Evolutionary conservation across 2,797 vertebrate genomes (phyloP), one percentile per base, ranked within the genome.

Genomic region (Cirrhinus mrigala): DNA sequence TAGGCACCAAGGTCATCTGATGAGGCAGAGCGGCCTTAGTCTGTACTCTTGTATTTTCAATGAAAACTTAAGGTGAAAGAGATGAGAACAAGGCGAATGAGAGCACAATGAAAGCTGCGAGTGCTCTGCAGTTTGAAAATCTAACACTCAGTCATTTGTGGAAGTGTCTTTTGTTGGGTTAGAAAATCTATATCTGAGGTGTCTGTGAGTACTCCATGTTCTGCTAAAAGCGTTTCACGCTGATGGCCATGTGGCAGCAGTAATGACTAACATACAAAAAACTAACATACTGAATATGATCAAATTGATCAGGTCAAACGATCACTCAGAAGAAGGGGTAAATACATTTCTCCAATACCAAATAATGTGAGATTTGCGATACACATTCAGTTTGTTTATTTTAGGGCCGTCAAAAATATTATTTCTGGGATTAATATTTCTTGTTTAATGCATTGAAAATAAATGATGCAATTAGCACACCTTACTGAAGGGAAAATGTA

Each of bases 1-100:
- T 66, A 66, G 74, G 54, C 46, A 54, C 24, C 24, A 60, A 74
- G 80, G 74, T 64, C 64, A 8, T 66, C 11, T 11, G 29, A 52
- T 44, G 6, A 62, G 12, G 37, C 37, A 24, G 44, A 40, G 44
- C 52, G 24, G 44, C 9, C 27, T 58, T 6, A 20, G 44, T 22
- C 71, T 81, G 71, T 37, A 37, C 15, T 40, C 7, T 48, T 29
- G 12, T 22, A 46, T 78, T 85, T 37, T 46, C 58, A 18, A 37
- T 56, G 24, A 69, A 79, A 71, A 68, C 33, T n/a, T 24, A 37
- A 56, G 22, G 58, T 66, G 44, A 80, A 77, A 60, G 68, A 52
- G 29, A 56, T 58, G 29, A 83, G 69, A 69, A 83, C 68, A 56
- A 77, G 60, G 50, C 24, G 6, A 84, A 85, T 68, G 37, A 56